A percentile compares a stretch with the other conserved stretches of the same genome.
Evolutionary conservation across 2,113 vertebrate species (phyloP).

Genomic region (Nothobranchius furzeri): DNA sequence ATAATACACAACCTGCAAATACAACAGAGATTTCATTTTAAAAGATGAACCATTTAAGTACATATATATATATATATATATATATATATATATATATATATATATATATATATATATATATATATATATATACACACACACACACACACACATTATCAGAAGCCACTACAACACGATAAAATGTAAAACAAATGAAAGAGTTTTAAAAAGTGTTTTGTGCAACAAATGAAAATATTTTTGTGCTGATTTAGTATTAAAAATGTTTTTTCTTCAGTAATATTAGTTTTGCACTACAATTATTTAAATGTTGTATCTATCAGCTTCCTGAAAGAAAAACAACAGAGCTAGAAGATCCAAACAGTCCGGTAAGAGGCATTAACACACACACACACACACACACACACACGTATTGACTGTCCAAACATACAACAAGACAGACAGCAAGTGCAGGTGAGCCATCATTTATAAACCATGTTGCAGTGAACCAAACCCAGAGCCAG

Average conservation of each 20-base stretch:
- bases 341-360: conserved; percentile 35
- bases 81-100: too few relatives aligned
- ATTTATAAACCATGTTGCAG: conserved; percentile 37
- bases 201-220: too few relatives aligned
- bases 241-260: too few relatives aligned
- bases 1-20: conserved; percentile 20
- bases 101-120: too few relatives aligned
- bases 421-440: conserved; percentile 55
- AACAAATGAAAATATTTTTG: too few relatives aligned
- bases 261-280: too few relatives aligned
- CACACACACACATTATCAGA: too few relatives aligned
- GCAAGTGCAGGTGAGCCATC: conserved; percentile 42
- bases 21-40: background rate
- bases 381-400: background rate
- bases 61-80: too few relatives aligned
- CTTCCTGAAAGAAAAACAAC: conserved; percentile 37
- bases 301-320: conserved; percentile 36
- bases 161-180: too few relatives aligned
- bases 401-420: conserved; percentile 66
- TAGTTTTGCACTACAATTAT: too few relatives aligned
- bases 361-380: conserved; percentile 42
- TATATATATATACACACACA: too few relatives aligned
- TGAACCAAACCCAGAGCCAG: conserved; percentile 27
- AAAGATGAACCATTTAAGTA: background rate
- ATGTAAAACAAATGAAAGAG: too few relatives aligned